Evolutionary conservation across 2,797 vertebrate species (phyloP).

Genomic region (Tympanoctomys barrerae): DNA sequence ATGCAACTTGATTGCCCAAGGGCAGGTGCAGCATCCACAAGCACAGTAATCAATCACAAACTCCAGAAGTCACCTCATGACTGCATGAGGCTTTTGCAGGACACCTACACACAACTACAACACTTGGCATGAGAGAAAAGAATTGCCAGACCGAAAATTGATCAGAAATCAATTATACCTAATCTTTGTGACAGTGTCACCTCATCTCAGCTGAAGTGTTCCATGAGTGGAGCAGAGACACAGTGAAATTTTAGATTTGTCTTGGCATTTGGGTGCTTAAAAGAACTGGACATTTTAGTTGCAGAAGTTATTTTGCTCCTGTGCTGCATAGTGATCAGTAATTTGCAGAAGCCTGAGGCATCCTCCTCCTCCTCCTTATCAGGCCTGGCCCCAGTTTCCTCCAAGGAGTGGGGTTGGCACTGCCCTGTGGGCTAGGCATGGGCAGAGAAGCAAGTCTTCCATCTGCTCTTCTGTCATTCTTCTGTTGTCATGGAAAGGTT

Average conservation of each 20-base stretch:
- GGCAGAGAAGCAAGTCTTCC: neutral
- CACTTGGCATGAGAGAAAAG: neutral
- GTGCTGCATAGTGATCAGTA: neutral
- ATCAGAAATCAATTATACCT: neutral
- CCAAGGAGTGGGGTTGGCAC: too few relatives aligned
- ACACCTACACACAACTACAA: too few relatives aligned
- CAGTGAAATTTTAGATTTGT: too few relatives aligned
- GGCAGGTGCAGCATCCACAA: too few relatives aligned
- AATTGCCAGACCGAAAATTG: neutral
- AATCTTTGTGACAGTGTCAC: fast-evolving
- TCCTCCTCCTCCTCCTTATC: too few relatives aligned
- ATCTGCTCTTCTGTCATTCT: neutral
- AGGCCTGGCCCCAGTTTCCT: neutral
- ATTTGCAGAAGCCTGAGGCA: neutral
- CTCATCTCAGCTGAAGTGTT: neutral
- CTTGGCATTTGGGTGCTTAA: neutral
- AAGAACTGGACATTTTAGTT: neutral
- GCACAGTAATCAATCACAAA: too few relatives aligned
- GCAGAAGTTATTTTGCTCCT: neutral
- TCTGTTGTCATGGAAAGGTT: neutral
- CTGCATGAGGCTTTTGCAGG: too few relatives aligned
- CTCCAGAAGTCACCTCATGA: too few relatives aligned
- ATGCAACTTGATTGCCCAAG: too few relatives aligned
- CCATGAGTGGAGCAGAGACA: neutral
- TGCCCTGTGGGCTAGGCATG: fast-evolving